Percentiles rank a stretch among this genome's conserved stretches.
These are phyloP conservation scores for Melinaea marsaeus DNA, from an alignment of 2,888 invertebrate genomes.

Conservation along the genomic window DNA sequence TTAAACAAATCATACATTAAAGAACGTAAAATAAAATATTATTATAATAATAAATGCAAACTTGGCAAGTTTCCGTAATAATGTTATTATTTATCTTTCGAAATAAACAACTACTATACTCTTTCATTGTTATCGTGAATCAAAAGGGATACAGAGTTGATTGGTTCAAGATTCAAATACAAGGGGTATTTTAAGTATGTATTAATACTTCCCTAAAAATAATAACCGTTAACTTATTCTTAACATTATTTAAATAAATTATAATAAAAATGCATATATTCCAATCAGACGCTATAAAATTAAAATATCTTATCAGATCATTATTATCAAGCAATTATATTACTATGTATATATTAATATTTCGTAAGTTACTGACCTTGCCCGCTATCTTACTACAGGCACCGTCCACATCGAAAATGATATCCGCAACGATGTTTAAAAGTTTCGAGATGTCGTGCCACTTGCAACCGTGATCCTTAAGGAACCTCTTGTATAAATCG, in stretches of 20 bases:
- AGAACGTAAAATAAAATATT: conserved; percentile 39
- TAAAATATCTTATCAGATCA: conserved; percentile 12
- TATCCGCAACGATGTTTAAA: conserved; percentile 63
- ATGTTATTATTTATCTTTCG: too few species aligned
- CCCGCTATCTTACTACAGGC: conserved; percentile 61
- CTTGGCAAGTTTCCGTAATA: too few species aligned
- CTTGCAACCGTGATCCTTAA: conserved; percentile 71
- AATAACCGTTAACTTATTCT: background rate
- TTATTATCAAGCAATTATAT: background rate
- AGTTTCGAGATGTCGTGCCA: conserved; percentile 73
- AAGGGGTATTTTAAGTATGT: background rate
- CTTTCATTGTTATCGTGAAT: too few species aligned
- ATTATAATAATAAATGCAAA: conserved; percentile 26
- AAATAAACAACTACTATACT: too few species aligned
- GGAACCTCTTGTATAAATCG: conserved; percentile 68
- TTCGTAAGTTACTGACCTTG: conserved; percentile 61
- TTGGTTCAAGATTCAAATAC: conserved; percentile 1
- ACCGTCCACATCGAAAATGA: conserved; percentile 70
- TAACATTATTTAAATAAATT: background rate
- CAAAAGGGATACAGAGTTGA: background rate
- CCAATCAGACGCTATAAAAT: conserved; percentile 12
- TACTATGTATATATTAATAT: too few species aligned
- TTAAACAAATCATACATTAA: conserved; percentile 36
- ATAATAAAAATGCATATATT: conserved; percentile 5
- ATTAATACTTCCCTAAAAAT: background rate